Conservation (phyloP, 2,113 vertebrate species). For the Bungarus multicinctus region DNA sequence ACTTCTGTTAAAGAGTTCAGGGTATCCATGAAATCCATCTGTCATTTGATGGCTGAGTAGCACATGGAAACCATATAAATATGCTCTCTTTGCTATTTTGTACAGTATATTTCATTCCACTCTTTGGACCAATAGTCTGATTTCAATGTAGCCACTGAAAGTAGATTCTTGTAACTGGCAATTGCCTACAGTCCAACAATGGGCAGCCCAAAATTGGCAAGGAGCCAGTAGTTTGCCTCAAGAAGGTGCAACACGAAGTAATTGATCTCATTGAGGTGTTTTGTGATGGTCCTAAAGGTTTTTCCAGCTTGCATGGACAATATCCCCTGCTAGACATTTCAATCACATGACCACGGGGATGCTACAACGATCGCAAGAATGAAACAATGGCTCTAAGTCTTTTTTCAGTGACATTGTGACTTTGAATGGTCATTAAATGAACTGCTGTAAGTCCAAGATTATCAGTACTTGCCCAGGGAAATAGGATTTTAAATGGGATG, state of each 20-base stretch:
- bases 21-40: not conserved
- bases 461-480: too few species aligned
- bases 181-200: not conserved
- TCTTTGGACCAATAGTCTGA: not conserved
- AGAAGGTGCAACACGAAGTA: not conserved
- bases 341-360: too few species aligned
- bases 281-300: not conserved
- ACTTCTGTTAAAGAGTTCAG: not conserved
- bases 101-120: not conserved
- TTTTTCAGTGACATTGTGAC: too few species aligned
- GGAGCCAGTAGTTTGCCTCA: not conserved
- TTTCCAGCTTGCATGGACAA: not conserved
- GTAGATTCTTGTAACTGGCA: not conserved
- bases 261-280: not conserved
- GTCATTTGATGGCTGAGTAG: not conserved
- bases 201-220: not conserved
- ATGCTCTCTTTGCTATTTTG: not conserved
- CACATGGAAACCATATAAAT: not conserved
- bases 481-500: too few species aligned
- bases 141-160: not conserved
- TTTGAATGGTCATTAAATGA: too few species aligned
- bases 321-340: not conserved
- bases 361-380: too few species aligned
- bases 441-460: too few species aligned
- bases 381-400: too few species aligned